A percentile compares a stretch with the other conserved stretches of the same genome.
Conservation (phyloP, 2,797 vertebrate genomes). For the Triplophysa yarkandensis region DNA sequence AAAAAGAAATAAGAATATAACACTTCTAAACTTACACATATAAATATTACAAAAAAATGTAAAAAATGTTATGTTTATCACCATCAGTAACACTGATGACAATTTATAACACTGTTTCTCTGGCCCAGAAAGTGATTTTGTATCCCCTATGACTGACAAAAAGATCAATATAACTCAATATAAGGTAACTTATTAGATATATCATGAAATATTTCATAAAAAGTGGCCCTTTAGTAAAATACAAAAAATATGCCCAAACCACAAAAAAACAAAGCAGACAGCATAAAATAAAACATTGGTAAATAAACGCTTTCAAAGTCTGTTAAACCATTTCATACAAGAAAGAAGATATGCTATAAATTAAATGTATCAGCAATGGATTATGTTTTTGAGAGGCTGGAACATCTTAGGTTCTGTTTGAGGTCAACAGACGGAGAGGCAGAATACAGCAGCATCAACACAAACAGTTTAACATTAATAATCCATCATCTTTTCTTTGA, state of each 20-base stretch:
- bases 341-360: not conserved
- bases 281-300: slow-evolving; percentile 19
- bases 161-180: not conserved
- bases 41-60: slow-evolving; percentile 77
- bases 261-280: slow-evolving; percentile 18
- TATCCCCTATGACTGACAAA: slow-evolving; percentile 7
- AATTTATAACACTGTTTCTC: slow-evolving; percentile 64
- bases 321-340: slow-evolving; percentile 1
- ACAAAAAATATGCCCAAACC: slow-evolving; percentile 11
- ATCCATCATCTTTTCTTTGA: slow-evolving; percentile 6
- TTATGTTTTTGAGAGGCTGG: not conserved
- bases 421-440: not conserved
- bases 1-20: slow-evolving; percentile 68
- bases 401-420: not conserved
- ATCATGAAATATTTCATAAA: not conserved
- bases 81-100: slow-evolving; percentile 49
- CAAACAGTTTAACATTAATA: not conserved
- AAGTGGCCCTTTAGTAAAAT: slow-evolving; percentile 17
- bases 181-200: no score
- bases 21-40: slow-evolving; percentile 65
- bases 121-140: slow-evolving; percentile 38
- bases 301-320: slow-evolving; percentile 32
- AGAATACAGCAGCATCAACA: not conserved
- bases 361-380: not conserved
- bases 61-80: slow-evolving; percentile 51